These are phyloP conservation scores for Laspeyria flexula DNA, from an alignment of 2,888 invertebrate genomes.

Conservation along the genomic window DNA sequence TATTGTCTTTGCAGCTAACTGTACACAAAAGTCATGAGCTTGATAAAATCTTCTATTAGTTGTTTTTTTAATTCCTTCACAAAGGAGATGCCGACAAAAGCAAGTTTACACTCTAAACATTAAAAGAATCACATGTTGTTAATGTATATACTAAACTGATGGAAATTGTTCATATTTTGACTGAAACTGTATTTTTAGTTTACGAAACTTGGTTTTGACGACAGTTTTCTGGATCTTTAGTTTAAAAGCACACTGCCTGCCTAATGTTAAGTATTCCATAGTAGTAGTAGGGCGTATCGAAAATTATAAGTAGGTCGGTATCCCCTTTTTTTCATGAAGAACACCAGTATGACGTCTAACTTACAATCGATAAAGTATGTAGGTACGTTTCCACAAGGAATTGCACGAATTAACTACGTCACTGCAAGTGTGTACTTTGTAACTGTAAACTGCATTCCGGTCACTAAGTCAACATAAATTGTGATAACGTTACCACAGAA, in stretches of 20 bases:
- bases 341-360: no score
- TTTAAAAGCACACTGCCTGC: no score
- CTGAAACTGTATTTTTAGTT: no score
- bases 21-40: slow-evolving; percentile 9
- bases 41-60: slow-evolving; percentile 22
- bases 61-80: slow-evolving; percentile 10
- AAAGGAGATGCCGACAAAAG: slow-evolving; percentile 29
- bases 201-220: no score
- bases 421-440: neutral
- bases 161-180: no score
- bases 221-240: no score
- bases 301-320: no score
- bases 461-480: neutral
- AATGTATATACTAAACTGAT: no score
- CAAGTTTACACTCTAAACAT: slow-evolving; percentile 9
- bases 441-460: neutral
- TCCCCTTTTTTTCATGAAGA: no score
- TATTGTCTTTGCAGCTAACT: slow-evolving; percentile 17
- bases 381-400: slow-evolving; percentile 26
- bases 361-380: no score
- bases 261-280: no score
- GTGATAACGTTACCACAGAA: slow-evolving; percentile 1
- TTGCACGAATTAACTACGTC: slow-evolving; percentile 2
- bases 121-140: slow-evolving; percentile 23
- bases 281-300: no score